Evolutionary conservation across 2,888 invertebrate species (phyloP).

Genomic region (Hecatera dysodea): DNA sequence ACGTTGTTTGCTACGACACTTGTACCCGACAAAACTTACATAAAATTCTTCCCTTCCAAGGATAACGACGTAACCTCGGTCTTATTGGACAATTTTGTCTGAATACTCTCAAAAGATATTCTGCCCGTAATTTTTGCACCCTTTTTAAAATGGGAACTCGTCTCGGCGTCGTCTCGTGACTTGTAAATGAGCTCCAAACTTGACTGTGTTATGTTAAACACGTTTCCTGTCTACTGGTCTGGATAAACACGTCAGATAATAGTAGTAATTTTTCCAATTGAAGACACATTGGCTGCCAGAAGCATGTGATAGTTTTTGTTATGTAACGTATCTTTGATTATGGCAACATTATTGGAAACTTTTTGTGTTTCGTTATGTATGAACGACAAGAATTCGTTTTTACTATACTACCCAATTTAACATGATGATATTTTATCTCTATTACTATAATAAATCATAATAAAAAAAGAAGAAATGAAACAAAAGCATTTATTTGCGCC

Average conservation of each 20-base stretch:
- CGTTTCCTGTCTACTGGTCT: conserved; percentile 58
- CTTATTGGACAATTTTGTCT: conserved; percentile 37
- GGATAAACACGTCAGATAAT: conserved; percentile 62
- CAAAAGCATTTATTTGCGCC: no score
- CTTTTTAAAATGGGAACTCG: conserved; percentile 19
- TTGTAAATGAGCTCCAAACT: conserved; percentile 38
- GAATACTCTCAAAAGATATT: conserved; percentile 24
- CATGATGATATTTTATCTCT: neutral
- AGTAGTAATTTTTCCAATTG: conserved; percentile 47
- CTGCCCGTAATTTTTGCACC: conserved; percentile 7
- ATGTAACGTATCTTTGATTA: neutral
- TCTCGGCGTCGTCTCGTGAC: conserved; percentile 27
- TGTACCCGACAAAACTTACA: conserved; percentile 31
- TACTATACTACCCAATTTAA: neutral
- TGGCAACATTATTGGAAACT: neutral
- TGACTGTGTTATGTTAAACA: conserved; percentile 57
- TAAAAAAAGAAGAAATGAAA: no score
- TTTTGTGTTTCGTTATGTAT: neutral
- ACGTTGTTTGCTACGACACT: conserved; percentile 10
- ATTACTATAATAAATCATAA: neutral
- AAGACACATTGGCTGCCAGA: conserved; percentile 43
- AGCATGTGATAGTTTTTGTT: conserved; percentile 12
- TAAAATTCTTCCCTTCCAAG: conserved; percentile 44
- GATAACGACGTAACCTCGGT: conserved; percentile 38
- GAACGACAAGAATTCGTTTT: neutral